Base-by-base conservation (phyloP, 2,888 invertebrate species). In the Dicyrtoma fusca region DNA sequence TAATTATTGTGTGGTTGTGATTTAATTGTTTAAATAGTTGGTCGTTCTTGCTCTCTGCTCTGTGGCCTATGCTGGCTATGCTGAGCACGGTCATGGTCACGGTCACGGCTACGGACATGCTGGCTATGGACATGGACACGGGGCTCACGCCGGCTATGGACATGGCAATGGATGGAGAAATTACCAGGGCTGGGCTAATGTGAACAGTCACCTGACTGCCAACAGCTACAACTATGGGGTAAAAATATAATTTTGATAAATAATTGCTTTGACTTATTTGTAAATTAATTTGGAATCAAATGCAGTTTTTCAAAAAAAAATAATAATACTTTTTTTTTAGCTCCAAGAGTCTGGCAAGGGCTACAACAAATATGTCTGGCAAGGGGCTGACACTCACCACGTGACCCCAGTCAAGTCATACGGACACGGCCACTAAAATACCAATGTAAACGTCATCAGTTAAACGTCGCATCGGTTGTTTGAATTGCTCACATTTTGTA, bases 311-410 rank as follows among this genome's bases (percentile, higher is more conserved):
- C 45, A 21, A 6, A n/a, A 61, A 53, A 53, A 26, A 17, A 5
- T 34, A 25, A 1, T 13, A 26, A 11, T 44, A 62, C 13, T 23
- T 62, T 4, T 26, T 19, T 64, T 71, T n/a, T 45, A 74, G 74
- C 61, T 74, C 14, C 73, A 77, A 47, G 79, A 79, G 59, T 57
- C 61, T 21, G 79, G 79, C 19, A 76, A 75, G 47, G 77, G 76
- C 53, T 79, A 75, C 75, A 74, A 72, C 72, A 79, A 76, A 71
- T 77, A 76, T 64, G 70, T 76, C 70, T 79, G 77, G 76, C 76
- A 76, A 70, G 76, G 76, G 19, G 76, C 76, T 71, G 77, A 77
- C 63, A 75, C 75, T 71, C 71, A 74, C 74, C 55, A 71, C 57
- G 63, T 44, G n/a, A 53, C 45, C 45, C 68, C 55, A 53, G 57